Evolutionary conservation across 2,888 invertebrate genomes (phyloP), one percentile per base, ranked within the genome.

Genomic region (Diarsia dahlii): DNA sequence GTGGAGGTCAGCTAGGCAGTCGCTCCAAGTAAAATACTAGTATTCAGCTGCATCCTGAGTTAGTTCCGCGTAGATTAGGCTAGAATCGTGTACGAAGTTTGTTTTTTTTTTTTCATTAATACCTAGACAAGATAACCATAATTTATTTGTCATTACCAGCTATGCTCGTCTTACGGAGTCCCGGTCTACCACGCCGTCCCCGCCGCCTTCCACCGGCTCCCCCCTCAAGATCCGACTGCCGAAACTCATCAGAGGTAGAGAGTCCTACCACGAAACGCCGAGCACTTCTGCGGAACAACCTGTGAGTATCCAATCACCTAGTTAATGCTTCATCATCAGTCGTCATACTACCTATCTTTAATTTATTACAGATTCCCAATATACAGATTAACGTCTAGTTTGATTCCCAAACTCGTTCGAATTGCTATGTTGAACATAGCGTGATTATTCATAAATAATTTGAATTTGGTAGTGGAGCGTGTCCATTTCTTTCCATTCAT

Each of bases 101-200:
- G 15, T 3, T 28, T 18, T n/a, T 60, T 8, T 60, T 18, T 34
- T 3, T 63, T 62, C 12, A 39, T 28, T 28, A 2, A 62, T 5
- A 39, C 4, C 20, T 20, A 20, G 15, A 34, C 20, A 39, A 45
- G 8, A 13, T 15, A 54, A 39, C 28, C 1, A 52, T 58, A 20
- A 6, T 9, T 10, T 9, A 5, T 50, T 3, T 34, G 6, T 72
- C 23, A 12, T 15, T 28, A 60, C 87, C 97, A 97, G 93, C 97
- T 96, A 98, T 92, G 97, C 97, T 63, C 97, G 98, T 60, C 95
- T 98, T 80, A 97, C 98, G 50, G 98, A 98, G 93, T 98, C 98
- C 6, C 97, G 98, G 73, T 98, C 98, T 50, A 97, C 98, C 56
- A 98, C 98, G 23, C 98, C 98, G 34, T 98, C 98, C n/a, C 98